A percentile compares a stretch with the other conserved stretches of the same genome.
phyloP scores from a whole-genome alignment of 35 echinoderm and acorn worm genomes.

The Anneissia japonica region DNA sequence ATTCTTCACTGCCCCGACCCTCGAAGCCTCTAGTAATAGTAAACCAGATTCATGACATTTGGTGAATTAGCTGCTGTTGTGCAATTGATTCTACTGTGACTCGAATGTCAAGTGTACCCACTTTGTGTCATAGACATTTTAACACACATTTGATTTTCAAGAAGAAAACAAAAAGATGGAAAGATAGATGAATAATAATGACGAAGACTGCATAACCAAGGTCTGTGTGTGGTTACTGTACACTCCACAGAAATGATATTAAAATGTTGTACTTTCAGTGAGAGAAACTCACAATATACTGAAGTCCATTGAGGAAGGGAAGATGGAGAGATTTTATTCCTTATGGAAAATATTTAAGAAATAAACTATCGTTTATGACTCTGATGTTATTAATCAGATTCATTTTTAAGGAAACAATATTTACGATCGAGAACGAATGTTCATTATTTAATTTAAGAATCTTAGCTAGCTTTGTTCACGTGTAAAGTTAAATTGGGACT shows the following conservation, averaged over 20 bases:
- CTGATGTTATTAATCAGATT: not conserved
- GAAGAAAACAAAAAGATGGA: not conserved
- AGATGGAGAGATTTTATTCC: no score
- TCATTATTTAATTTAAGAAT: not conserved
- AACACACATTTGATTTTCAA: no score
- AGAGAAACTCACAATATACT: no score
- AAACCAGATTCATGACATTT: not conserved
- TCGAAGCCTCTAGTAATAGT: not conserved
- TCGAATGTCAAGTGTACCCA: not conserved
- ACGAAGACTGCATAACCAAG: no score
- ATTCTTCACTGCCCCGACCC: not conserved
- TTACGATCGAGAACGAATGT: not conserved
- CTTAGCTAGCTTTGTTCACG: not conserved
- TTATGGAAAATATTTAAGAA: no score
- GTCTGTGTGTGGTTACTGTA: no score
- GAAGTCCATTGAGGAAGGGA: no score
- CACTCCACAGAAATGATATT: no score
- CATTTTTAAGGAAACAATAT: not conserved
- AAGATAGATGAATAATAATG: no score
- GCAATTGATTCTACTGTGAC: not conserved
- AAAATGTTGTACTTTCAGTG: no score
- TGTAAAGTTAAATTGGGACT: not conserved
- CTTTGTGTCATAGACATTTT: not conserved
- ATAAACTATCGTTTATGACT: no score
- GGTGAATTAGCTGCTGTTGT: not conserved